These are phyloP conservation scores for Cisticola juncidis DNA, from an alignment of 2,113 vertebrate species.

Conservation along the genomic window DNA sequence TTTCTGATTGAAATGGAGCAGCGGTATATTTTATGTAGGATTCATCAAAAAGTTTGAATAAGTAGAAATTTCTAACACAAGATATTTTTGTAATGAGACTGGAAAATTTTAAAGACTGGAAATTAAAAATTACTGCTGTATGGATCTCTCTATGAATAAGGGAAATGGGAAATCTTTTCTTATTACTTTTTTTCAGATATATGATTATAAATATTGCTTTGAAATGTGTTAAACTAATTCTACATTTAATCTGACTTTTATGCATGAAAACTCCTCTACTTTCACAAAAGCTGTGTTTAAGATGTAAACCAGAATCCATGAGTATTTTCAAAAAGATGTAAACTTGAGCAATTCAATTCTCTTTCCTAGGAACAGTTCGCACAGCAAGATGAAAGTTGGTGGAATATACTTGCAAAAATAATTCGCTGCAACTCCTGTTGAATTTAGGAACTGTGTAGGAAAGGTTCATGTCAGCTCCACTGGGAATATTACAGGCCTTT, in stretches of 20 bases:
- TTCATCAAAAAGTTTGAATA: not conserved
- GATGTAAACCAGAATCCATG: not conserved
- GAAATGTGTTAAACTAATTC: not conserved
- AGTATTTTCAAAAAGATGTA: not conserved
- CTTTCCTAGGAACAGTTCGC: not conserved
- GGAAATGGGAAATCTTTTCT: not conserved
- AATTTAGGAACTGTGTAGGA: not conserved
- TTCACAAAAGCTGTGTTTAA: not conserved
- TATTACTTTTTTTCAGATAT: not conserved
- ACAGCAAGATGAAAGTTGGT: not conserved
- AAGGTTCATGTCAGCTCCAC: fast-evolving
- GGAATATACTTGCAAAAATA: not conserved
- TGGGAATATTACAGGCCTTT: not conserved
- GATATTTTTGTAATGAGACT: not conserved
- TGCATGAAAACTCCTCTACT: not conserved
- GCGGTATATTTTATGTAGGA: not conserved
- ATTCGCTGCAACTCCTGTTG: not conserved
- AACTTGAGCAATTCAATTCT: not conserved
- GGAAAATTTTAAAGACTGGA: not conserved
- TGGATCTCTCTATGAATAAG: not conserved
- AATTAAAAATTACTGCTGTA: not conserved
- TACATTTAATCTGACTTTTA: not conserved
- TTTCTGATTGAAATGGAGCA: not conserved
- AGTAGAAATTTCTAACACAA: not conserved
- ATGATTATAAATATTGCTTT: not conserved